Evolutionary conservation across 2,113 vertebrate genomes (phyloP), one percentile per base, ranked within the genome.

Genomic region (Piliocolobus tephrosceles): DNA sequence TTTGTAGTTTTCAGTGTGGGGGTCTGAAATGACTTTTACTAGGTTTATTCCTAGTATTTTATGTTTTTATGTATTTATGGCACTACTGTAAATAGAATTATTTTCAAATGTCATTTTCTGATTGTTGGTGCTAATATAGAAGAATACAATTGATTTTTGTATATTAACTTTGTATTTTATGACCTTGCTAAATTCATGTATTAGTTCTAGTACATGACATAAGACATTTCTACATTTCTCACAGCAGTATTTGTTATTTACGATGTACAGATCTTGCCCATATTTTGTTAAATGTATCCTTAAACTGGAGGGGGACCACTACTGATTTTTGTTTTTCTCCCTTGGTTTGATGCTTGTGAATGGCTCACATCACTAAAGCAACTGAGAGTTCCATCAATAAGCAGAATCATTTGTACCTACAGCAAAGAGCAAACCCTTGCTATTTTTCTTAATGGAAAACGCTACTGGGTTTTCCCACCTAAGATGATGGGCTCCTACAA

Each of bases 21-120:
- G 9, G 32, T 6, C 35, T 83, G 83, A 58, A 30, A 75, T 23
- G 94, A 83, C n/a, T 91, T 90, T 83, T 82, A 43, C 25, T 94
- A 87, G 79, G 90, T 91, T 94, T 91, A 93, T 57, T 97, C 10
- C 7, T 66, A 73, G 22, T 66, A 79, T 96, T 95, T 79, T 90
- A 45, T 40, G 35, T 25, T 52, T 80, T 88, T 14, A 57, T n/a
- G 35, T 25, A 45, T 80, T 88, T 22, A 68, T 68, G 66, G 52
- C 73, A 30, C 25, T 70, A 52, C 57, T 57, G 5, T 92, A 80
- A 87, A 94, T 22, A 8, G 76, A 76, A 66, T 84, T 85, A 76
- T 43, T 97, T 92, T 68, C 52, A 90, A 86, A 73, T 40, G 88
- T 93, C 50, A 47, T 88, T 95, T 95, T 86, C 57, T 23, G 73